A percentile compares a stretch with the other conserved stretches of the same genome.
Conservation (phyloP, 2,113 vertebrate species). For the Athene noctua region DNA sequence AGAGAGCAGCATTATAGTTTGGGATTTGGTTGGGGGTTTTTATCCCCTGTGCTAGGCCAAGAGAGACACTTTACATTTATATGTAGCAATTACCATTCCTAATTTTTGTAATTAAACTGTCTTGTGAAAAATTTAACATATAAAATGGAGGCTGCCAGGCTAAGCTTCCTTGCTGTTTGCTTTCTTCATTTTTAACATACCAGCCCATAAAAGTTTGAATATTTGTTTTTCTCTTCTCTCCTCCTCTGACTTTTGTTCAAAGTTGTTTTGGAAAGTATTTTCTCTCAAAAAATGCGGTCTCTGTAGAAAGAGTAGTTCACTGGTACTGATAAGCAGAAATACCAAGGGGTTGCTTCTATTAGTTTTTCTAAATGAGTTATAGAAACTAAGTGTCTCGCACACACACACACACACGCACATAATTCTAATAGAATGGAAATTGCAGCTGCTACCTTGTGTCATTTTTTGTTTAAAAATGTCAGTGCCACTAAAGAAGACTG, state of each 20-base stretch:
- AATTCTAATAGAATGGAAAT: background rate
- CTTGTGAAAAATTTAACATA: slow-evolving; percentile 4
- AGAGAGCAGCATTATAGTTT: slow-evolving; percentile 40
- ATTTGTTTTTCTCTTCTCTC: background rate
- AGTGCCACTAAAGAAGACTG: background rate
- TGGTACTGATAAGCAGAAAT: background rate
- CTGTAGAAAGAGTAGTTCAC: background rate
- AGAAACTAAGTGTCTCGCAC: background rate
- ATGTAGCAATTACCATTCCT: slow-evolving; percentile 45
- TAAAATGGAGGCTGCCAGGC: background rate
- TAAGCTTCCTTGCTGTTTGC: background rate
- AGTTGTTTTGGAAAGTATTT: background rate
- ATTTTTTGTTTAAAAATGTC: background rate
- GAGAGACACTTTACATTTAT: slow-evolving; percentile 51
- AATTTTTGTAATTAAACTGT: slow-evolving; percentile 50
- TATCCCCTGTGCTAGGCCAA: slow-evolving; percentile 25
- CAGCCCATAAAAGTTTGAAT: background rate
- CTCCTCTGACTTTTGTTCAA: background rate
- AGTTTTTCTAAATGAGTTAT: background rate
- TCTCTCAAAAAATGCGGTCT: background rate
- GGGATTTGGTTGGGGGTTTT: slow-evolving; percentile 38
- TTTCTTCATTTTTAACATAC: background rate
- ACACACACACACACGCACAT: too few relatives aligned
- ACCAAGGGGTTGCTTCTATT: background rate
- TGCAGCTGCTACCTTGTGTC: background rate